Evolutionary conservation across 2,888 invertebrate genomes (phyloP).

Genomic region (Eledone cirrhosa): DNA sequence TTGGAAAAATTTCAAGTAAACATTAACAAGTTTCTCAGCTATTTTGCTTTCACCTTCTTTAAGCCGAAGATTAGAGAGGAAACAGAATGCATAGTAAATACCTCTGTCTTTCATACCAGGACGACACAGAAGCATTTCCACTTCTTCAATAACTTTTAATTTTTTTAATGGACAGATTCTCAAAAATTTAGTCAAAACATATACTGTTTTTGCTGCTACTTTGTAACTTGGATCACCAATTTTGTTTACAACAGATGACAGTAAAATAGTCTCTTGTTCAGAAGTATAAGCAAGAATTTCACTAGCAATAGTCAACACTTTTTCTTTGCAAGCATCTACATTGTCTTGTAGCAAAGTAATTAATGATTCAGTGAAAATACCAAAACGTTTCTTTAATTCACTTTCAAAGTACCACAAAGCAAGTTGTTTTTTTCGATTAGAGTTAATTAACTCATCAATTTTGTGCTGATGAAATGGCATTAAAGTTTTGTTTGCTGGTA

Average conservation of each 20-base stretch:
- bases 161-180: conserved; percentile 82
- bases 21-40: conserved; percentile 84
- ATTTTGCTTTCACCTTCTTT: conserved; percentile 75
- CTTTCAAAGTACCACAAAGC: conserved; percentile 87
- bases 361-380: conserved; percentile 28
- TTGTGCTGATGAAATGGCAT: conserved; percentile 47
- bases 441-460: background rate
- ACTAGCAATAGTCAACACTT: conserved; percentile 72
- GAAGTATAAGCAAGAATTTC: background rate
- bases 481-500: conserved; percentile 65
- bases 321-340: conserved; percentile 82
- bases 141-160: conserved; percentile 82
- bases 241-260: conserved; percentile 89
- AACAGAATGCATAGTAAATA: conserved; percentile 88
- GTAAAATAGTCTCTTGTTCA: conserved; percentile 67
- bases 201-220: conserved; percentile 87
- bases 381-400: conserved; percentile 81
- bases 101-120: conserved; percentile 85
- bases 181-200: conserved; percentile 81
- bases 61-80: conserved; percentile 85
- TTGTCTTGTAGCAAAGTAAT: conserved; percentile 78
- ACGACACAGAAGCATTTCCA: conserved; percentile 85
- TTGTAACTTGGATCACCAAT: conserved; percentile 91
- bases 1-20: conserved; percentile 85
- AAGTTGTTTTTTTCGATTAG: conserved; percentile 55